Evolutionary conservation across 2,113 vertebrate genomes (phyloP).

Genomic region (Osmerus mordax): DNA sequence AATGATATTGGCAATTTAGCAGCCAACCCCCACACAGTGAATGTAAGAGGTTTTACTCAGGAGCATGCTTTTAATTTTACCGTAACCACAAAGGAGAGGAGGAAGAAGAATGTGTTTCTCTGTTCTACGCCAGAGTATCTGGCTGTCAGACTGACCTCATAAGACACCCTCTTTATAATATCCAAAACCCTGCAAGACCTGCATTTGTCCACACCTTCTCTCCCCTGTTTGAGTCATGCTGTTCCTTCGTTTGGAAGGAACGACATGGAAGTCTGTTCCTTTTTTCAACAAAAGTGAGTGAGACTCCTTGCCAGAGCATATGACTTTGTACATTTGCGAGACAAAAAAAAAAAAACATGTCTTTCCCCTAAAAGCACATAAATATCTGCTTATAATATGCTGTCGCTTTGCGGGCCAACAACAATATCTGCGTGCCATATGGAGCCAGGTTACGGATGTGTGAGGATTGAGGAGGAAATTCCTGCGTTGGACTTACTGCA

Average conservation of each 20-base stretch:
- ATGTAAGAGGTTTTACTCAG: not conserved
- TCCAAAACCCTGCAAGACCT: constrained; percentile 55
- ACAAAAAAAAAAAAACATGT: constrained; percentile 33
- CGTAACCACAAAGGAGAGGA: constrained; percentile 21
- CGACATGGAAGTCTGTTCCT: too few relatives aligned
- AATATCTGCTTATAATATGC: constrained; percentile 68
- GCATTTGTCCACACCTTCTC: constrained; percentile 55
- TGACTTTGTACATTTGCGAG: constrained; percentile 53
- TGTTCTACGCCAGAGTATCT: constrained; percentile 8
- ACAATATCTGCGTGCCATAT: constrained; percentile 80
- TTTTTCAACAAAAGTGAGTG: constrained; percentile 4
- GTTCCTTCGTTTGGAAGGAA: too few relatives aligned
- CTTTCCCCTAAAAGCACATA: constrained; percentile 59
- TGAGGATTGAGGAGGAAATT: constrained; percentile 67
- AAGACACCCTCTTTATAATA: constrained; percentile 49
- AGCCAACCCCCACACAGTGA: constrained; percentile 11
- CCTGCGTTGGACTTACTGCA: constrained; percentile 65
- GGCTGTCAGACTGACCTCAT: constrained; percentile 54
- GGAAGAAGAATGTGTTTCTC: constrained; percentile 10
- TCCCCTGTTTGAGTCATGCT: constrained; percentile 16
- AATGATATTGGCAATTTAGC: not conserved
- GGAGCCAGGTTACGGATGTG: constrained; percentile 60
- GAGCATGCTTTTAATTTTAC: not conserved
- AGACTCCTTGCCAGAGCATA: constrained; percentile 52
- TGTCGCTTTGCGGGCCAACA: constrained; percentile 53